A percentile compares a stretch with the other conserved stretches of the same genome.
phyloP scores from a whole-genome alignment of 2,113 vertebrate species.

The Aspidoscelis tigris region DNA sequence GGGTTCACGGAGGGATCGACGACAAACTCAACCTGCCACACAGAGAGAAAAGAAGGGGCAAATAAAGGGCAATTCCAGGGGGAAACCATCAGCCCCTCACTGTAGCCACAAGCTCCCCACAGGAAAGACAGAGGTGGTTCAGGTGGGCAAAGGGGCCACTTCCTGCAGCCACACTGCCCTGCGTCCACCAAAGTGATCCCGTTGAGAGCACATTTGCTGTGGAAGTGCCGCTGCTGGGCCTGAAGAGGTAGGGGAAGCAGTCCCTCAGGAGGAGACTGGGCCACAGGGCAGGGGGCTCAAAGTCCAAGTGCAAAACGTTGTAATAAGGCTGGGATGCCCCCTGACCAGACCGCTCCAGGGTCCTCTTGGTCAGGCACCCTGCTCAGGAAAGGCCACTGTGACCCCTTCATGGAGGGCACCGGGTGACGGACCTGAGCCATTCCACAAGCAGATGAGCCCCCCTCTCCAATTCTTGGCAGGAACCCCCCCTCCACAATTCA shows the following conservation, averaged over 20 bases:
- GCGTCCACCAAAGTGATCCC: not conserved
- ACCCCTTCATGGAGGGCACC: not conserved
- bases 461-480: no score
- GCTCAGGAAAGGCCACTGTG: not conserved
- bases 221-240: not conserved
- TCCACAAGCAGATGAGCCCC: not conserved
- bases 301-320: no score
- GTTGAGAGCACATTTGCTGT: no score
- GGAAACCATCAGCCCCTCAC: no score
- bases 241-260: not conserved
- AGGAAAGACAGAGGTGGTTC: no score
- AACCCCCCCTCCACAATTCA: not conserved
- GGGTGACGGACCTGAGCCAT: not conserved
- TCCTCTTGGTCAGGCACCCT: not conserved
- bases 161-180: no score
- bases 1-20: constrained; percentile 92
- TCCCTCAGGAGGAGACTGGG: not conserved
- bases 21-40: constrained; percentile 86
- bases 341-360: not conserved
- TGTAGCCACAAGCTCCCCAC: no score
- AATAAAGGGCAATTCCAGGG: fast-evolving
- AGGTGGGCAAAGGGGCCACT: no score
- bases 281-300: not conserved
- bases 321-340: no score
- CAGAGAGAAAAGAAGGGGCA: not conserved